Evolutionary conservation across 92 coral and sea anemone genomes (phyloP).

Genomic region (Zoanthus gigantus): DNA sequence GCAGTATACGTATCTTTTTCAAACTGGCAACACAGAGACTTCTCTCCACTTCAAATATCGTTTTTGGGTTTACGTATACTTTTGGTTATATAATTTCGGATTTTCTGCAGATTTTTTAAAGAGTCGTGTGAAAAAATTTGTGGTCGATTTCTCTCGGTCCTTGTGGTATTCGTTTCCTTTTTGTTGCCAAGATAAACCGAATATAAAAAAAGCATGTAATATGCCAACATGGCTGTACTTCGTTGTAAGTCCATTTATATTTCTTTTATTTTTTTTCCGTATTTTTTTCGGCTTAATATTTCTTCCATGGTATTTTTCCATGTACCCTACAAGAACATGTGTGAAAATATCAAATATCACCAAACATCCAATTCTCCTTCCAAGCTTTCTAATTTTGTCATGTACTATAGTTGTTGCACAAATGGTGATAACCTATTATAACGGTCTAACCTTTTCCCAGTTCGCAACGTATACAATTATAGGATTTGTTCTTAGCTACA

Average conservation of each 20-base stretch:
- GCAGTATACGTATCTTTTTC: not conserved
- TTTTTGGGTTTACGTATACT: not conserved
- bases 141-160: no score
- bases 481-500: slow-evolving; percentile 2
- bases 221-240: not conserved
- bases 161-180: not conserved
- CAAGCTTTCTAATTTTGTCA: not conserved
- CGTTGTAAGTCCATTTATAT: not conserved
- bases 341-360: not conserved
- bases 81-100: not conserved
- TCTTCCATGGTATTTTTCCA: not conserved
- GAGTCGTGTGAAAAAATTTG: not conserved
- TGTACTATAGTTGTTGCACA: not conserved
- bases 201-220: not conserved
- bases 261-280: not conserved
- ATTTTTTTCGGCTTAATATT: not conserved
- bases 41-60: not conserved
- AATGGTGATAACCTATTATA: no score
- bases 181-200: slow-evolving; percentile 12
- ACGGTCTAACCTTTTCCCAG: not conserved
- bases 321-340: not conserved
- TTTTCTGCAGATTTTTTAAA: not conserved
- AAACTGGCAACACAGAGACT: not conserved
- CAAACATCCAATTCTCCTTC: no score
- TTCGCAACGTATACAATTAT: slow-evolving; percentile 11